Base-by-base conservation (phyloP, 2,113 vertebrate species). In the Isichthys henryi region DNA sequence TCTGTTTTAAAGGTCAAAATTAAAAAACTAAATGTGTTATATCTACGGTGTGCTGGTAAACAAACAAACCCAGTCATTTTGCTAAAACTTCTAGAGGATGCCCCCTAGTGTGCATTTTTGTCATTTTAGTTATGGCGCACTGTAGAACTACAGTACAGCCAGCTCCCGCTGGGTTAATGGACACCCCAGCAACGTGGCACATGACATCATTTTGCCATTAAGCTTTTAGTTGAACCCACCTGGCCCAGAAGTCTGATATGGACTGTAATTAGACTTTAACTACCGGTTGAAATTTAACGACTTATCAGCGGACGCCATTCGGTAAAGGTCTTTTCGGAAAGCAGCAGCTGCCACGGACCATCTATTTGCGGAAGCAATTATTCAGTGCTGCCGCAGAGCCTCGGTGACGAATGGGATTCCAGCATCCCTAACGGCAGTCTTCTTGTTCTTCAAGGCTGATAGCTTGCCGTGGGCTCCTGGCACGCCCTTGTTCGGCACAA, bases 361-460 rank as follows among this genome's bases (percentile, higher is more conserved):
- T 70, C 87, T 27, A 48, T 88, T 46, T 49, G 53, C 53, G 3
- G 48, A 27, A 35, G 48, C 48, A 48, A 87, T 87, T 53, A 87
- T 87, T 53, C 85, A 87, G 85, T 31, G 31, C 50, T 10, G 53
- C 49, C n/a, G 7, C 27, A 35, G 27, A 17, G 85, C 31, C 50
- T 35, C 85, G 15, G 49, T 53, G 50, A 53, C 85, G n/a, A 27
- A 87, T 87, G 48, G 85, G 85, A 87, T 87, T 87, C 48, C 85
- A 56, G 85, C 13, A 48, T 52, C 50, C 27, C 49, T 35, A 17
- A 87, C 50, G n/a, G 27, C 85, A 15, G 85, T 39, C 10, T 19
- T 35, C 85, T 87, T 39, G n/a, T 23, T 87, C 82, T 46, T 43
- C 43, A 10, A 21, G 82, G 23, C 43, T 21, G 82, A 17, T 56